Conservation (phyloP, 1,140 invertebrate species). For the Trichogramma pretiosum region DNA sequence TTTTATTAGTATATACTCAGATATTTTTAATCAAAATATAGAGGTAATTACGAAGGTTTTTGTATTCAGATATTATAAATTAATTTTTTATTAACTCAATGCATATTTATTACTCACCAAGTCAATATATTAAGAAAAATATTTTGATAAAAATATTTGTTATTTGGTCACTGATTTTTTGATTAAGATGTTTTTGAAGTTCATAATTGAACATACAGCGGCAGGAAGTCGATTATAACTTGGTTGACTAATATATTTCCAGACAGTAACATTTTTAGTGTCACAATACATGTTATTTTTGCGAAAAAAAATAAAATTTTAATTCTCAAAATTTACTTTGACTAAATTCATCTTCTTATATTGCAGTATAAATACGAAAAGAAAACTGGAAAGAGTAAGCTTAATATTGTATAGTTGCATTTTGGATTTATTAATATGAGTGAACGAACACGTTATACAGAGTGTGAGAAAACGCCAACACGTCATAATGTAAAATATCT, state of each 20-base stretch:
- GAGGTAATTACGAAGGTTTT: slow-evolving; percentile 14
- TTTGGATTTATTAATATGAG: slow-evolving; percentile 8
- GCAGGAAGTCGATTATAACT: too few relatives aligned
- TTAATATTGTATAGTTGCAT: slow-evolving; percentile 17
- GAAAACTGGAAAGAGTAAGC: too few relatives aligned
- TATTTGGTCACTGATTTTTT: slow-evolving; percentile 9
- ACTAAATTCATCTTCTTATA: slow-evolving; percentile 11
- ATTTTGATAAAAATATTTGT: slow-evolving; percentile 20
- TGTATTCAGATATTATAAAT: slow-evolving; percentile 9
- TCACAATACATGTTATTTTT: slow-evolving; percentile 13
- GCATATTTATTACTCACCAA: slow-evolving; percentile 8
- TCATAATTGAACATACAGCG: too few relatives aligned
- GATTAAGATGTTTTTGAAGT: slow-evolving; percentile 8
- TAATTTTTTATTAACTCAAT: slow-evolving; percentile 6
- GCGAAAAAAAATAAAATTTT: slow-evolving; percentile 10
- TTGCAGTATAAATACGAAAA: too few relatives aligned
- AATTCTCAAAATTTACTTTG: slow-evolving; percentile 13
- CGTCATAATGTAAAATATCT: slow-evolving; percentile 17
- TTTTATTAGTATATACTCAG: slow-evolving; percentile 12
- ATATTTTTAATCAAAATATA: slow-evolving; percentile 18
- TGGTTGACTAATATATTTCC: too few relatives aligned
- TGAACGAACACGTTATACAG: slow-evolving; percentile 12
- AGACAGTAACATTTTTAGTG: slow-evolving; percentile 5
- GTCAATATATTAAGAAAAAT: slow-evolving; percentile 9
- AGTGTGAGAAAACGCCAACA: slow-evolving; percentile 15